Base-by-base conservation (phyloP, 2,888 invertebrate species). In the Sphecodes monilicornis region DNA sequence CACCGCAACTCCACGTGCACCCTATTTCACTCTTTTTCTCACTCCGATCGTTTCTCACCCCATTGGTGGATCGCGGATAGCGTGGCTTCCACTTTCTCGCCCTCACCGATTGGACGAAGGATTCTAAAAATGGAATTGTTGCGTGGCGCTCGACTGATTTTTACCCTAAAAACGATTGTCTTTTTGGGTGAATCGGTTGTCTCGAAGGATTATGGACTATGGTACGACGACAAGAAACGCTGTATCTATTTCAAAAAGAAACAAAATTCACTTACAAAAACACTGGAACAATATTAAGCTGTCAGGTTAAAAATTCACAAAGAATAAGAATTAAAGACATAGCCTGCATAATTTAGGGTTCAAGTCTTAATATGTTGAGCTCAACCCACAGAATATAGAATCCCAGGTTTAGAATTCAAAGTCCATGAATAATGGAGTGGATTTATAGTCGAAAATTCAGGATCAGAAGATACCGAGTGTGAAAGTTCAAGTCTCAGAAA, bases 1-100 rank as follows among this genome's bases (percentile, higher is more conserved):
- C 76, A 85, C 86, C 88, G 80, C 88, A 89, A 89, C 85, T 84
- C 85, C 85, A 57, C 86, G 76, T 84, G 71, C 80, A 80, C 78
- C 80, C 84, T 86, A 78, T 80, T 80, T 78, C 81, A 71, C 80
- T 86, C 77, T 79, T 78, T 79, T 84, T 75, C 82, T 78, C 78
- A 46, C 77, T 80, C 85, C 66, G 71, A 75, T 85, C 83, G 85
- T 77, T 68, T 73, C 73, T 79, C 81, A 82, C 76, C 73, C 74
- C 70, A 78, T n/a, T 76, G 36, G 72, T 16, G 74, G 70, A 80
- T 81, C 84, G 76, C 74, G 57, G 74, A 81, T 84, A 84, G 72
- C 78, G 68, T 57, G 78, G 77, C 71, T 73, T 78, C 84, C 54
- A 76, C 80, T 78, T 22, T 80, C 64, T 74, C 75, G 69, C 77